Evolutionary conservation across 2,113 vertebrate genomes (phyloP).

Genomic region (Bos indicus): DNA sequence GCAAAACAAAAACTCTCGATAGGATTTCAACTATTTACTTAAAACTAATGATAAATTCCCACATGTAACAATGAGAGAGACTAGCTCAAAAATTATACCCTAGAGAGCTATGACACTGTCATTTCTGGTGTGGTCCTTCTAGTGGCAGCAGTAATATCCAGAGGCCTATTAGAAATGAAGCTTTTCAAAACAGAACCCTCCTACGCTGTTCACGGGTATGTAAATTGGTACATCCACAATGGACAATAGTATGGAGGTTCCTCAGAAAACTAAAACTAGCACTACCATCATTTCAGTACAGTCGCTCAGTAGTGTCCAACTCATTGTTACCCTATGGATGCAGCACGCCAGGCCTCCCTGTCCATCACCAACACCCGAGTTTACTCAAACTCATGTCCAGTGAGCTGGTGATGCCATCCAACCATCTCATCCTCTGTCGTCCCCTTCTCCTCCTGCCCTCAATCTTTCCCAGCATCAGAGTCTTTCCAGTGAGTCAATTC

Average conservation of each 20-base stretch:
- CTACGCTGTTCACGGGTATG: not conserved
- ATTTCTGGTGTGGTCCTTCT: rapidly evolving
- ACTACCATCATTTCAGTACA: not conserved
- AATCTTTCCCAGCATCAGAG: not conserved
- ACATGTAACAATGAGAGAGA: rapidly evolving
- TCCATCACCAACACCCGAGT: not conserved
- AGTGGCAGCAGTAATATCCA: not conserved
- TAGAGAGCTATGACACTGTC: not conserved
- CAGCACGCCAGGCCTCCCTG: not conserved
- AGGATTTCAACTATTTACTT: not conserved
- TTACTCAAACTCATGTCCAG: not conserved
- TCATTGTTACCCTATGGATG: not conserved
- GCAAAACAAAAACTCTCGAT: not conserved
- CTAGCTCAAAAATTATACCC: not conserved
- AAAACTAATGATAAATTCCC: not conserved
- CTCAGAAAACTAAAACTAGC: not conserved
- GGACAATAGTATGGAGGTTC: not conserved
- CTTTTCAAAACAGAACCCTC: not conserved
- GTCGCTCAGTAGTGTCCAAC: not conserved
- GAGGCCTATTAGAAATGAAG: not conserved
- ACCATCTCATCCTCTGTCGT: not conserved
- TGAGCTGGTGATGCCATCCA: not conserved
- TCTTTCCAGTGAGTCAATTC: not conserved
- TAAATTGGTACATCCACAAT: not conserved
- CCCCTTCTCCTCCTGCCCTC: not conserved